Conservation (phyloP, 2,113 vertebrate species). For the Dinomys branickii region DNA sequence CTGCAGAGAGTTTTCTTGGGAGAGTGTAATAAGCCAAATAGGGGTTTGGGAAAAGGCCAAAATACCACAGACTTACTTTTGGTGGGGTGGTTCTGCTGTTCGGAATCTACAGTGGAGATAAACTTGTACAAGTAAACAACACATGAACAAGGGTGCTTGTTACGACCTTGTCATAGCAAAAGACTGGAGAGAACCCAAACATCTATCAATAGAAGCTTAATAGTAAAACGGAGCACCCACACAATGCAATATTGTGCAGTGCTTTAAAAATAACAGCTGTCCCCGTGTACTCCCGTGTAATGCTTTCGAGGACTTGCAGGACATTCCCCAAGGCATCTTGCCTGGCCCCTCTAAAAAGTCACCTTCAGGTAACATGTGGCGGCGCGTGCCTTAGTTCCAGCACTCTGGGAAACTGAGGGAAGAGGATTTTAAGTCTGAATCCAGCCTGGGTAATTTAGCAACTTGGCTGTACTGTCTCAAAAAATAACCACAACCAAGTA, state of each 20-base stretch:
- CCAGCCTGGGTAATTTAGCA: not conserved
- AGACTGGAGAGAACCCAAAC: conserved; percentile 1
- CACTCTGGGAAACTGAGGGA: not conserved
- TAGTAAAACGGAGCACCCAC: conserved; percentile 7
- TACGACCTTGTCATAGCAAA: not conserved
- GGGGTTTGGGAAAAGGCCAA: not conserved
- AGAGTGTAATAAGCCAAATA: not conserved
- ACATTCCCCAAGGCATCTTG: not conserved
- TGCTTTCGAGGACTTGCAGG: not conserved
- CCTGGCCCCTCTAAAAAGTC: not conserved
- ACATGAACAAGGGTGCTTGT: not conserved
- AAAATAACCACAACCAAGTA: no score
- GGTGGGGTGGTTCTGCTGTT: not conserved
- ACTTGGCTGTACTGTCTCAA: not conserved
- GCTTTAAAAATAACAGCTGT: not conserved
- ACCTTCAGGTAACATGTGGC: not conserved
- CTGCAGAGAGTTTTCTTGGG: not conserved
- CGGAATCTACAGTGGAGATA: not conserved
- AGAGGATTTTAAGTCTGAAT: not conserved
- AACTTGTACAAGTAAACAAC: conserved; percentile 20
- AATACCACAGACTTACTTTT: not conserved
- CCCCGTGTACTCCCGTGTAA: not conserved
- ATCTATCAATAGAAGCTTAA: not conserved
- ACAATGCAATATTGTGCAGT: conserved; percentile 15
- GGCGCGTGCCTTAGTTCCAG: not conserved